Base-by-base conservation (phyloP, 2,797 vertebrate genomes). In the Danio jaintianensis region DNA sequence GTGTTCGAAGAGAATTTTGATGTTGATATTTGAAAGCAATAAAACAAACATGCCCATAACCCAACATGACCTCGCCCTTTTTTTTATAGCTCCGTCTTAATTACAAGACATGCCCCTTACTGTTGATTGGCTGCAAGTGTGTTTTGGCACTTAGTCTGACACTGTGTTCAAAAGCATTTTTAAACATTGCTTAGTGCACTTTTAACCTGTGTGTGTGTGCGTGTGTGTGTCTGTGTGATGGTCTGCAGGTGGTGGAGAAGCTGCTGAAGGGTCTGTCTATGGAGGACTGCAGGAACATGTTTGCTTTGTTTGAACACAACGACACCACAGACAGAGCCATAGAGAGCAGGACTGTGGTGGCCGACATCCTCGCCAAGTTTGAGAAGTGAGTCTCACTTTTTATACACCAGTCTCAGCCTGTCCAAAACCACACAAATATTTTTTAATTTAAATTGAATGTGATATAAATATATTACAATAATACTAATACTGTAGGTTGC, bases 321-420 rank as follows among this genome's bases (percentile, higher is more conserved):
- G 94, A 93, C 11, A 87, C 81, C 5, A 90, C 92, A 0, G 96
- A 98, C 83, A 97, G 98, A 87, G 98, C 98, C 87, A 96, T 99
- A 75, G 98, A 99, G 90, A 97, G 95, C 90, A 95, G 96, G 59
- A 92, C 94, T 0, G 94, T 99, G 10, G 97, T 99, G 36, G 97
- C 97, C 0, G 98, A 99, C 16, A 90, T 98, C 72, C 91, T 99
- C 79, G 95, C 98, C 63, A 99, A 97, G 91, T 99, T 99, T 90
- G 98, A 99, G 86, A 98, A 94, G 98, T 99, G 88, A 92, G 95
- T 87, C 4, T 1, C 7, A 22, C 7, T 18, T 58, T 2, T 7
- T 56, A 15, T 53, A 16, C 18, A 56, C n/a, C 45, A 47, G 45
- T 45, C 4, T 47, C 45, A 29, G 29, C 3, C 29, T 29, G 29